phyloP scores from a whole-genome alignment of 2,888 invertebrate species.

The Lasioglossum lativentre region DNA sequence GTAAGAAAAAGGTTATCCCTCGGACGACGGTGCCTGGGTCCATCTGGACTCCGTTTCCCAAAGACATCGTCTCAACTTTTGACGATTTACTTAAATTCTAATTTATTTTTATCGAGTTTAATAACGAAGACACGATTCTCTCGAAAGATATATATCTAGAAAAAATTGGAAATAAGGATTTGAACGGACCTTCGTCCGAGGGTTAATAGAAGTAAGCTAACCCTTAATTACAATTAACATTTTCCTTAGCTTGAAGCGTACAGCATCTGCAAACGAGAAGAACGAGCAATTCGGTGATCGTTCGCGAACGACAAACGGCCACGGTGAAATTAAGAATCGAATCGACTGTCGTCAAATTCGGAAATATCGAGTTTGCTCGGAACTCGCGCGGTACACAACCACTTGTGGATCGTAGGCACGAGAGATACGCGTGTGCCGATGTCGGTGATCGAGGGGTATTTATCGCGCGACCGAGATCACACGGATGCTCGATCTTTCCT shows the following conservation, averaged over 20 bases:
- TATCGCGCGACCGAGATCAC: neutral
- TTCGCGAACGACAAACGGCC: neutral
- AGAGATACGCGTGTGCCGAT: constrained; percentile 34
- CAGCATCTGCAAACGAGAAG: neutral
- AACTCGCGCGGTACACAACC: constrained; percentile 72
- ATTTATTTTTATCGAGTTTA: neutral
- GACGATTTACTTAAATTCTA: neutral
- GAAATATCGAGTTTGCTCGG: constrained; percentile 34
- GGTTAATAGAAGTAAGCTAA: neutral
- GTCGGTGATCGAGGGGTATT: constrained; percentile 39
- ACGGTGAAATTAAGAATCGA: neutral
- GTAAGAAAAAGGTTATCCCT: neutral
- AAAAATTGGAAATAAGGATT: neutral
- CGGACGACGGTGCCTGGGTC: neutral
- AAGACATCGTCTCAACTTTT: neutral
- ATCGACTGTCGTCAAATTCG: constrained; percentile 35
- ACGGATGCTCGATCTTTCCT: neutral
- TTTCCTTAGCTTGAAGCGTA: neutral
- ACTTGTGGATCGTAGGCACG: constrained; percentile 78
- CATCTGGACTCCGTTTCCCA: neutral
- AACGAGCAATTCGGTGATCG: neutral
- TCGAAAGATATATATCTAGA: neutral
- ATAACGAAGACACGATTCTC: neutral
- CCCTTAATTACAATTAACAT: neutral
- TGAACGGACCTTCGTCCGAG: neutral